Conservation (phyloP, 2,888 invertebrate genomes). For the Parapristionchus giblindavisi region DNA sequence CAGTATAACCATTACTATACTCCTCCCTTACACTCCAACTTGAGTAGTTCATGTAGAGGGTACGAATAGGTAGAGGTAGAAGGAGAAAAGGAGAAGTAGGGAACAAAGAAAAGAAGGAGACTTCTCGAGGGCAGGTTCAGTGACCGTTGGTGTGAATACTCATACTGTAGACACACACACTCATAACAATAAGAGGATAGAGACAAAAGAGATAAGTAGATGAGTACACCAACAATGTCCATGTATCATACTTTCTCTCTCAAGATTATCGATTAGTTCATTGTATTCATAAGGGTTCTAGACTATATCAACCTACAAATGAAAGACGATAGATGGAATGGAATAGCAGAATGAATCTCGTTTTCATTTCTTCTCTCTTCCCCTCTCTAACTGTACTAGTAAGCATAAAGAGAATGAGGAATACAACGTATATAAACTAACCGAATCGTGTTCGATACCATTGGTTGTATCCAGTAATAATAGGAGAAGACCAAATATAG, state of each 20-base stretch:
- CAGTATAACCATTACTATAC: neutral
- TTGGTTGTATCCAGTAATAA: slow-evolving; percentile 3
- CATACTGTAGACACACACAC: neutral
- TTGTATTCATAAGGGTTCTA: neutral
- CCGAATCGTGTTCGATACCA: slow-evolving; percentile 33
- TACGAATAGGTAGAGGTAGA: slow-evolving; percentile 13
- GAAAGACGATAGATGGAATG: neutral
- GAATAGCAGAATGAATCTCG: slow-evolving; percentile 15
- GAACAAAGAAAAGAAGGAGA: neutral
- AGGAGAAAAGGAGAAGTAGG: slow-evolving; percentile 7
- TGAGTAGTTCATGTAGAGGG: neutral
- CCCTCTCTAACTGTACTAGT: slow-evolving; percentile 24
- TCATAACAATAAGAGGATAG: slow-evolving; percentile 6
- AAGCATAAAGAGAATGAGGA: neutral
- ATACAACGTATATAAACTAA: neutral
- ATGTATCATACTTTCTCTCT: neutral
- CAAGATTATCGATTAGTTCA: neutral
- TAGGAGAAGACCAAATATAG: slow-evolving; percentile 8
- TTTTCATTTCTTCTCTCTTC: slow-evolving; percentile 6
- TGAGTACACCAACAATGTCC: neutral
- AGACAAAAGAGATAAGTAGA: neutral
- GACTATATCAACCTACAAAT: neutral
- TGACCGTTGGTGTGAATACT: neutral
- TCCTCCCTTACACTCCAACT: slow-evolving; percentile 1
- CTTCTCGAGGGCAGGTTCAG: neutral